These are phyloP conservation scores for Drosophila sordidula DNA, from an alignment of 2,888 invertebrate genomes.

Conservation along the genomic window DNA sequence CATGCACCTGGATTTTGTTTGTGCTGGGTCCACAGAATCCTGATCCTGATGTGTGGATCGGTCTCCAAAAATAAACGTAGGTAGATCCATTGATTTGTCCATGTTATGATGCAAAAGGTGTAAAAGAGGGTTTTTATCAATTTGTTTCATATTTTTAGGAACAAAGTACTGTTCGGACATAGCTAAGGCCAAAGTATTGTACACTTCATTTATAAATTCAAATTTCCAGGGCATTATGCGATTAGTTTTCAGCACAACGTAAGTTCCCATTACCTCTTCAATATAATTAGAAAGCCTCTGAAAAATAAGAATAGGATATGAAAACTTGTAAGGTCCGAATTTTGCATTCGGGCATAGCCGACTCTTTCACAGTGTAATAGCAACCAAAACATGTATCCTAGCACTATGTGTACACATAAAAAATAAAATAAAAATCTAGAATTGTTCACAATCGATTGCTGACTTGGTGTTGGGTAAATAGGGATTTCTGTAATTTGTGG, in stretches of 20 bases:
- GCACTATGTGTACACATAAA: too few species aligned
- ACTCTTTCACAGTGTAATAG: too few species aligned
- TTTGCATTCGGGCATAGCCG: too few species aligned
- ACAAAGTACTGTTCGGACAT: conserved; percentile 69
- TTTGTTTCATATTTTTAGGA: conserved; percentile 32
- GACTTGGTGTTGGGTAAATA: too few species aligned
- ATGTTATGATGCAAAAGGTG: not conserved
- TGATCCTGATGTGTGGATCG: conserved; percentile 77
- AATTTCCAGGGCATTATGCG: conserved; percentile 84
- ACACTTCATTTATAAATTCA: conserved; percentile 83
- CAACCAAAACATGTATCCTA: too few species aligned
- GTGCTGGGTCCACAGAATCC: conserved; percentile 42
- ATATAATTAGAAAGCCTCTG: conserved; percentile 60
- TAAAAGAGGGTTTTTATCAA: conserved; percentile 26
- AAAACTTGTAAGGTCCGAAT: too few species aligned
- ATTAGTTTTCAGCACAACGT: conserved; percentile 79
- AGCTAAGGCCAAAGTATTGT: conserved; percentile 80
- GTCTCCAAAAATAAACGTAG: conserved; percentile 80
- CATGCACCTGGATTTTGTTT: conserved; percentile 32
- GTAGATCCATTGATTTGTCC: conserved; percentile 67
- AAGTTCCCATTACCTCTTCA: conserved; percentile 81
- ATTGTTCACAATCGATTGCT: too few species aligned
- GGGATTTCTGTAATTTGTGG: too few species aligned
- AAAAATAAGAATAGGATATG: not conserved
- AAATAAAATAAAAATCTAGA: too few species aligned